Percentiles rank a stretch among this genome's conserved stretches.
Conservation (phyloP, 2,797 vertebrate genomes). For the Oryzias sinensis region DNA sequence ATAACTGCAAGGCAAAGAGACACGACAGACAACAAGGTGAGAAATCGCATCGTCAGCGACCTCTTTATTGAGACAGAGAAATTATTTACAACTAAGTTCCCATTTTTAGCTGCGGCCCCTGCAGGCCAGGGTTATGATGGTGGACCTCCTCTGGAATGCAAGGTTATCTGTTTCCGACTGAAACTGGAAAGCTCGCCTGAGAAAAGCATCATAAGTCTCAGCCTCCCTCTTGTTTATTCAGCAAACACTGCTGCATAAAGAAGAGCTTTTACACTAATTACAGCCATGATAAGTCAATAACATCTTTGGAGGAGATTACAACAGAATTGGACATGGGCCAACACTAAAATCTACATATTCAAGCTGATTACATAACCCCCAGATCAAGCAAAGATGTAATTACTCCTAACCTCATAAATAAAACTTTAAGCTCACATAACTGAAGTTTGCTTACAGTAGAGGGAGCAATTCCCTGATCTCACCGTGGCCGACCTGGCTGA, state of each 20-base stretch:
- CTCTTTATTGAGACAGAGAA: neutral
- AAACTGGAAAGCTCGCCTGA: constrained; percentile 4
- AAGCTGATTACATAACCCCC: constrained; percentile 60
- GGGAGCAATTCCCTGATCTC: constrained; percentile 51
- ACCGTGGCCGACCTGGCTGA: constrained; percentile 5
- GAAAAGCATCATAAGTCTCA: constrained; percentile 21
- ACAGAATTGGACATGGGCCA: constrained; percentile 40
- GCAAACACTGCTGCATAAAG: constrained; percentile 32
- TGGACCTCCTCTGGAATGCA: neutral
- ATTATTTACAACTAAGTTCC: constrained; percentile 1
- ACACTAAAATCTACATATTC: constrained; percentile 34
- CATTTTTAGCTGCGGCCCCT: neutral
- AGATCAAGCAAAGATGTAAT: constrained; percentile 56
- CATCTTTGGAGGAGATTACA: constrained; percentile 50
- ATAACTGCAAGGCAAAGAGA: constrained; percentile 80
- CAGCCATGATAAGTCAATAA: constrained; percentile 53
- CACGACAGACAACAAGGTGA: constrained; percentile 37
- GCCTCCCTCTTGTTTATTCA: constrained; percentile 10
- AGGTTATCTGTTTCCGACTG: constrained; percentile 2
- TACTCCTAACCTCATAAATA: constrained; percentile 33
- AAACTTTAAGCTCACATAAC: constrained; percentile 25
- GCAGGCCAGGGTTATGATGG: neutral
- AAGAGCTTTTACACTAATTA: constrained; percentile 53
- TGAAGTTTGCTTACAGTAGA: constrained; percentile 43
- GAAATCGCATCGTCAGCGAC: constrained; percentile 3